Conservation (phyloP, 2,888 invertebrate genomes). For the Nymphalis polychloros region DNA sequence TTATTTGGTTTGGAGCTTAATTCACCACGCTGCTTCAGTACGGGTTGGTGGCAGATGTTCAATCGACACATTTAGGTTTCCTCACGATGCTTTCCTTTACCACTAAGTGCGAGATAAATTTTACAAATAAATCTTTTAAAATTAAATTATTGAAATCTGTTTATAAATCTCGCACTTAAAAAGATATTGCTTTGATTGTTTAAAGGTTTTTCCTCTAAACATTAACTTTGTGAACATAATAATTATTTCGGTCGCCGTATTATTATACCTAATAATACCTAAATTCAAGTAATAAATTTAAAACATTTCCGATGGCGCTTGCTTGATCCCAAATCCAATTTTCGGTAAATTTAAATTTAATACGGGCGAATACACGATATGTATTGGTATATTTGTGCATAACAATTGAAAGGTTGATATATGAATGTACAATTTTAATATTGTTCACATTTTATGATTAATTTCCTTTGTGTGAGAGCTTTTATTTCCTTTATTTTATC, state of each 20-base stretch:
- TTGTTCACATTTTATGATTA: slow-evolving; percentile 16
- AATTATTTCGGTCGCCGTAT: neutral
- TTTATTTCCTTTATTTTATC: slow-evolving; percentile 17
- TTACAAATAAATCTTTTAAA: too few relatives aligned
- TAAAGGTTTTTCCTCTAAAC: too few relatives aligned
- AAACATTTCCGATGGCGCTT: neutral
- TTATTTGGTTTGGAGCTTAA: too few relatives aligned
- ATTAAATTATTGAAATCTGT: too few relatives aligned
- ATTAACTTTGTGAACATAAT: neutral
- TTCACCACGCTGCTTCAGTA: too few relatives aligned
- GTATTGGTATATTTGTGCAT: neutral
- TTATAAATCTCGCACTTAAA: too few relatives aligned
- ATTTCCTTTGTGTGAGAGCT: slow-evolving; percentile 22
- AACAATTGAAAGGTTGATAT: neutral
- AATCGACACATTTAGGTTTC: too few relatives aligned
- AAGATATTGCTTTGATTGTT: too few relatives aligned
- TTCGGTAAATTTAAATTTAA: neutral
- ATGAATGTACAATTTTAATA: slow-evolving; percentile 11
- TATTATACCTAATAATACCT: neutral
- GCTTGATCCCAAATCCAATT: neutral
- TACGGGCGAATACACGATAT: neutral
- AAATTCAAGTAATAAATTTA: neutral
- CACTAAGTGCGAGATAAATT: too few relatives aligned
- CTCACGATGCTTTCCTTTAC: too few relatives aligned
- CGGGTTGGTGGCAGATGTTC: too few relatives aligned